Percentiles rank a stretch among this genome's conserved stretches.
Evolutionary conservation across 2,888 invertebrate genomes (phyloP).

Genomic region (Crossocerus cetratus): DNA sequence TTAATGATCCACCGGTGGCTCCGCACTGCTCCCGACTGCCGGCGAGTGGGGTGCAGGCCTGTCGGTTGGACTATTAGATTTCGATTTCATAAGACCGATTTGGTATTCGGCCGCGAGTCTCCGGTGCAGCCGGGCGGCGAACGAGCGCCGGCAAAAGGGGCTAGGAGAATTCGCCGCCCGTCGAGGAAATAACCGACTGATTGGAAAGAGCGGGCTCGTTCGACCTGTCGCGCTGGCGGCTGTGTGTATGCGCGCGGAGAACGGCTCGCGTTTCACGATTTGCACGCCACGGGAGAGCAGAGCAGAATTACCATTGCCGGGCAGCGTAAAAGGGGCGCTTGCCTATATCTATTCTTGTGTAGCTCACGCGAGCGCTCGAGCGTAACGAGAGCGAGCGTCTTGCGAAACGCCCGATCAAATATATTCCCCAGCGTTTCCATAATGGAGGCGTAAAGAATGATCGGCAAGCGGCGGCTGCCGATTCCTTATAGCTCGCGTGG

Average conservation of each 20-base stretch:
- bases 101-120: too few relatives aligned
- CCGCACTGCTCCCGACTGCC: too few relatives aligned
- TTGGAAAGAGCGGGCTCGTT: background rate
- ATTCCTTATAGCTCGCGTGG: conserved; percentile 25
- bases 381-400: conserved; percentile 55
- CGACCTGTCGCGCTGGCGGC: background rate
- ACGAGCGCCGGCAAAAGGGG: too few relatives aligned
- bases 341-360: conserved; percentile 38
- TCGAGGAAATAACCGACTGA: background rate
- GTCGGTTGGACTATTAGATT: too few relatives aligned
- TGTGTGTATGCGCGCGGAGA: background rate
- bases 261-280: background rate
- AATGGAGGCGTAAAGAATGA: conserved; percentile 37
- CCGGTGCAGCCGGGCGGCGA: too few relatives aligned
- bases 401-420: conserved; percentile 57
- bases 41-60: too few relatives aligned
- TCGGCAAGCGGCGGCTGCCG: conserved; percentile 17
- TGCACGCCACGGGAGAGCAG: conserved; percentile 23
- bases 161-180: background rate
- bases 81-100: too few relatives aligned
- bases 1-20: too few relatives aligned
- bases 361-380: conserved; percentile 43
- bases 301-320: conserved; percentile 26
- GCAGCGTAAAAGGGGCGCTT: conserved; percentile 23
- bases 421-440: conserved; percentile 36